These are phyloP conservation scores for Casuarius casuarius DNA, from an alignment of 2,113 vertebrate species.

Conservation along the genomic window DNA sequence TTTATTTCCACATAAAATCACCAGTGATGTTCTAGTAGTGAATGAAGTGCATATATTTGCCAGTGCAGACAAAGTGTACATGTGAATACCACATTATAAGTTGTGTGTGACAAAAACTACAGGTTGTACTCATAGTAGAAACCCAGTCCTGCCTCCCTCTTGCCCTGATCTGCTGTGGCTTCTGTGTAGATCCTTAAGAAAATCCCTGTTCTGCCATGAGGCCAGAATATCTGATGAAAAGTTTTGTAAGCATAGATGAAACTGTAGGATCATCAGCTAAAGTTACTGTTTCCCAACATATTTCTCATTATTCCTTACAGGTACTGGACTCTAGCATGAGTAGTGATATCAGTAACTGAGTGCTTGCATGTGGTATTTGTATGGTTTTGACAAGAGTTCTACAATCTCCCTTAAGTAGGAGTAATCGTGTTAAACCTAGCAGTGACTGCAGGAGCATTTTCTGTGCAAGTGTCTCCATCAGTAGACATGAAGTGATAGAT, in stretches of 20 bases:
- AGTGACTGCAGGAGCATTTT: neutral
- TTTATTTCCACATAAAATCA: neutral
- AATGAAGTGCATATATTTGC: neutral
- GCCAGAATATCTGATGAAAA: neutral
- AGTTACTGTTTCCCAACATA: neutral
- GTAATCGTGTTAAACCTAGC: neutral
- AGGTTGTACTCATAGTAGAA: neutral
- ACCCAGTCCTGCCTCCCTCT: neutral
- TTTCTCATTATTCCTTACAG: neutral
- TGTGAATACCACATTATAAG: neutral
- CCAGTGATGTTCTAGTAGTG: neutral
- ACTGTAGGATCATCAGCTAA: neutral
- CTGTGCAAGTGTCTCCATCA: neutral
- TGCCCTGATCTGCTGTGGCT: neutral
- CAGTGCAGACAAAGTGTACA: fast-evolving
- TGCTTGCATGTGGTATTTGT: neutral
- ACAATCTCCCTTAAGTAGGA: neutral
- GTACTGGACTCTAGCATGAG: neutral
- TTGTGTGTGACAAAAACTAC: neutral
- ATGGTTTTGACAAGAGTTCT: neutral
- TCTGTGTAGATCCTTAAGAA: neutral
- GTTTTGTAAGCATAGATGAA: neutral
- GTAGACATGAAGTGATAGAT: neutral
- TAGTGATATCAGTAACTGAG: neutral
- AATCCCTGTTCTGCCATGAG: neutral